Evolutionary conservation across 1,140 invertebrate species (phyloP).

Genomic region (Cyclargus thomasi): DNA sequence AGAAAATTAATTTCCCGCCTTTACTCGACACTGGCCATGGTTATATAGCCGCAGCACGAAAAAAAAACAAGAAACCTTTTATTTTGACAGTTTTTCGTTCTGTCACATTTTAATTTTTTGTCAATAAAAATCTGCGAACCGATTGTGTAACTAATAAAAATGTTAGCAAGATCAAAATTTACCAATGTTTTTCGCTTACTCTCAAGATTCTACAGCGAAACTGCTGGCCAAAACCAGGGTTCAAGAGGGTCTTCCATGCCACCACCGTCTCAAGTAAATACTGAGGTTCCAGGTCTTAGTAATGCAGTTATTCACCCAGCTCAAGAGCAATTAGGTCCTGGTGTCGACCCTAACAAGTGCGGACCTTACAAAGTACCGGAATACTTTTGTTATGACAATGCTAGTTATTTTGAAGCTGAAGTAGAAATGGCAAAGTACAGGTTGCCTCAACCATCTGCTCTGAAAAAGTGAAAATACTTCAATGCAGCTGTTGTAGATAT

Average conservation of each 20-base stretch:
- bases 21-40: no score
- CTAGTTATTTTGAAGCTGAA: constrained; percentile 89
- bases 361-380: constrained; percentile 90
- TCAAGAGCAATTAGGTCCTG: constrained; percentile 80
- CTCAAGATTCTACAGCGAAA: constrained; percentile 44
- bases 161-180: constrained; percentile 26
- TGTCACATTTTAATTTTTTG: no score
- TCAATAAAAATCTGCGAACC: not conserved
- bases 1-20: no score
- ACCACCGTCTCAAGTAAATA: constrained; percentile 28
- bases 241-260: constrained; percentile 27
- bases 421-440: constrained; percentile 87
- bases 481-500: not conserved
- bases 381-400: constrained; percentile 87
- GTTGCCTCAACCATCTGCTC: constrained; percentile 81
- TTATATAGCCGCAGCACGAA: no score
- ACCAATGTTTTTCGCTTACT: constrained; percentile 30
- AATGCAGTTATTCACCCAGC: constrained; percentile 77
- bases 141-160: constrained; percentile 44
- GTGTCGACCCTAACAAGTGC: constrained; percentile 79
- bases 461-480: constrained; percentile 51
- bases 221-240: constrained; percentile 31
- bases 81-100: no score
- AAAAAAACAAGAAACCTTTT: no score
- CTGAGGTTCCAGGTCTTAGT: constrained; percentile 80